A percentile compares a stretch with the other conserved stretches of the same genome.
Evolutionary conservation across 2,888 invertebrate genomes (phyloP).

Genomic region (Drosophila melanocephala): DNA sequence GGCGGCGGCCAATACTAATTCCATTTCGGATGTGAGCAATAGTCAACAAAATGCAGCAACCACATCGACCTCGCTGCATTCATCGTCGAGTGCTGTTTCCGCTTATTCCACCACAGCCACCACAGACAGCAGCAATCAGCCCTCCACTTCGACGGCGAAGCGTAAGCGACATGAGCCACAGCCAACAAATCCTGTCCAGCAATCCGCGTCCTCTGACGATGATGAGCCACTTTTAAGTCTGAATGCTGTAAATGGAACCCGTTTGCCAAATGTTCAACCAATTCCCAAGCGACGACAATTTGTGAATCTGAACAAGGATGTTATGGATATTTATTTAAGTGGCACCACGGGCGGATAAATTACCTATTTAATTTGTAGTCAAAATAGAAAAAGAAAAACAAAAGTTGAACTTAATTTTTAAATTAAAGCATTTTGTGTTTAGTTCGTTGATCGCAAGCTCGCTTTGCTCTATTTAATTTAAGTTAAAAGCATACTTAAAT

Average conservation of each 20-base stretch:
- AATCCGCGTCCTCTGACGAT: constrained; percentile 18
- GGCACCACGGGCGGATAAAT: constrained; percentile 61
- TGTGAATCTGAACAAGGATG: constrained; percentile 43
- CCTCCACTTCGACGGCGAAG: constrained; percentile 19
- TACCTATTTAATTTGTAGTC: not conserved
- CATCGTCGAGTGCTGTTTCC: not conserved
- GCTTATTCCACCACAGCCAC: constrained; percentile 1
- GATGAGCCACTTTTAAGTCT: constrained; percentile 51
- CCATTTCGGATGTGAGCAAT: constrained; percentile 55
- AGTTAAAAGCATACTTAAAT: not conserved
- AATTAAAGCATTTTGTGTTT: not conserved
- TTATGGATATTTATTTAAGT: constrained; percentile 63
- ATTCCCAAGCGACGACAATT: constrained; percentile 54
- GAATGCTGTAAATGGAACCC: constrained; percentile 71
- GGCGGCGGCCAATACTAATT: constrained; percentile 8
- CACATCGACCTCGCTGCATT: not conserved
- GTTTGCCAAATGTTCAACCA: constrained; percentile 67
- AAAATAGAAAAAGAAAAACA: not conserved
- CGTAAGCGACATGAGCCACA: constrained; percentile 17
- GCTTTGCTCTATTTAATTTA: not conserved
- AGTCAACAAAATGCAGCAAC: constrained; percentile 19
- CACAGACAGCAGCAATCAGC: not conserved
- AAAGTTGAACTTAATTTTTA: not conserved
- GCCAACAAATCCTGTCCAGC: not conserved
- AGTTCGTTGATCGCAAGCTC: not conserved